Evolutionary conservation across 1,140 invertebrate species (phyloP), one percentile per base, ranked within the genome.

Genomic region (Drosophila murphyi): DNA sequence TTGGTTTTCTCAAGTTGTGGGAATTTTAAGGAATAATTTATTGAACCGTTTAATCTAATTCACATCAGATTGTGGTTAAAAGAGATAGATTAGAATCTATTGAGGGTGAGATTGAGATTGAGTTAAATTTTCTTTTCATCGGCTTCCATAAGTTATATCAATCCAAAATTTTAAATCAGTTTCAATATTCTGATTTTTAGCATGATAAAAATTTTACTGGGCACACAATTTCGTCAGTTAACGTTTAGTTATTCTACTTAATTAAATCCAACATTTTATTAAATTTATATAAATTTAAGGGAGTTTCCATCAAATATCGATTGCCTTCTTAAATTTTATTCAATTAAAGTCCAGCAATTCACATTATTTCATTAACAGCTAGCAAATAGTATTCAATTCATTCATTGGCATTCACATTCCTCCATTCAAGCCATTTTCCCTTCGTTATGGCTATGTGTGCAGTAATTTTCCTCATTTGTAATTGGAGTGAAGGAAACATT

Each of bases 401-500:
- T 41, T 41, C 39, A 41, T 20, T 20, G 20, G 7, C 37, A 59
- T 47, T 60, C 48, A 12, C 35, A n/a, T 2, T 8, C 2, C 34
- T 20, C 5, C 12, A 35, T 35, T 39, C 52, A 3, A 35, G 8
- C 8, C 39, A 31, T 39, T 57, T 43, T 31, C 20, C 28, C 20
- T 20, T 20, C 20, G 1, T 20, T 20, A 56, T 37, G 28, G n/a
- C 28, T 6, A 10, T 39, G 35, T 34, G 12, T 32, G 47, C n/a
- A 35, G 32, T 32, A 48, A 43, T 32, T 59, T 60, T 61, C 48
- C 48, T 32, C 51, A 34, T 32, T 31, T 60, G 12, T 48, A 35
- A 62, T 61, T 69, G 47, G 5, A 60, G 29, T 69, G 29, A 48
- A 5, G 59, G 31, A 20, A 39, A 47, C 41, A 61, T 70, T 31